These are phyloP conservation scores for Gymnarchus niloticus DNA, from an alignment of 2,113 vertebrate genomes.

Conservation along the genomic window DNA sequence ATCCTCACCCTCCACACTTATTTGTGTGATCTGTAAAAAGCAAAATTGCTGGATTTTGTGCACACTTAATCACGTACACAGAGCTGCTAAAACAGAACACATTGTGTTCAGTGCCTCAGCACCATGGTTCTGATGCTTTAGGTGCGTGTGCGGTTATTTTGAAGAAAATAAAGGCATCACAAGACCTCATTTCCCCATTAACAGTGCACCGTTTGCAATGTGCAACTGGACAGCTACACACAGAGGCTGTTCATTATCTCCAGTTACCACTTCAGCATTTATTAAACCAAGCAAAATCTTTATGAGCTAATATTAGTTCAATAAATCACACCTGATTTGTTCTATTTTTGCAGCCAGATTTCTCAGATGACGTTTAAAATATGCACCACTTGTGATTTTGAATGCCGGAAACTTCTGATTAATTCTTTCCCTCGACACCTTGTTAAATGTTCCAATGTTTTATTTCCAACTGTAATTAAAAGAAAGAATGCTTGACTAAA, in stretches of 20 bases:
- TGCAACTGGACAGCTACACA: background rate
- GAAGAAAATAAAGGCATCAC: background rate
- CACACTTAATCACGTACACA: background rate
- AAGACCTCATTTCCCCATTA: background rate
- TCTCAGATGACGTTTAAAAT: slow-evolving; percentile 36
- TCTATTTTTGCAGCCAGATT: slow-evolving; percentile 45
- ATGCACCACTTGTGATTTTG: slow-evolving; percentile 37
- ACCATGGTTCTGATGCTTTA: background rate
- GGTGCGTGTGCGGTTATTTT: background rate
- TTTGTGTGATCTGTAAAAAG: background rate
- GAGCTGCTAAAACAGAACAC: background rate
- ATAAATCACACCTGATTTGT: slow-evolving; percentile 45
- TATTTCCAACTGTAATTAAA: slow-evolving; percentile 3
- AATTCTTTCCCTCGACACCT: background rate
- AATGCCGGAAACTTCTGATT: slow-evolving; percentile 30
- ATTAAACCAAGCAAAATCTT: slow-evolving; percentile 28
- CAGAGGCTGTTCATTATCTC: slow-evolving; percentile 16
- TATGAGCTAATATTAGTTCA: slow-evolving; percentile 40
- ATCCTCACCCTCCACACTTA: background rate
- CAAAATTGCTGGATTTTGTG: background rate
- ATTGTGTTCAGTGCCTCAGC: background rate
- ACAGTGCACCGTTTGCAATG: background rate
- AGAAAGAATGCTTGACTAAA: background rate
- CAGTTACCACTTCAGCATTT: slow-evolving; percentile 21
- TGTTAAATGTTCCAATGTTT: background rate